These are phyloP conservation scores for Ennomos quercinarius DNA, from an alignment of 2,888 invertebrate genomes.

Conservation along the genomic window DNA sequence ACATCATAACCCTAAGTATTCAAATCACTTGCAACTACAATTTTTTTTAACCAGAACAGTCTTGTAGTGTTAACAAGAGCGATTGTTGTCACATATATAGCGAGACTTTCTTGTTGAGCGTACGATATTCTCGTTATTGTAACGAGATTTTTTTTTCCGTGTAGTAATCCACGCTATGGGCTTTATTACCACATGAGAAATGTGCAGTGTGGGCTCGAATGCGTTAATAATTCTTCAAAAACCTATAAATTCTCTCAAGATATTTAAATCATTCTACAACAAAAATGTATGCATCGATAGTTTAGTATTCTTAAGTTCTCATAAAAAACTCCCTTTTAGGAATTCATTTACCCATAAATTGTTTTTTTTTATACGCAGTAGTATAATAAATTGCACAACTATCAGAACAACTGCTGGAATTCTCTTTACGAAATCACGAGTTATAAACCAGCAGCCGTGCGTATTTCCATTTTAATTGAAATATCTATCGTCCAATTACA, in stretches of 20 bases:
- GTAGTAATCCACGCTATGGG: too few relatives aligned
- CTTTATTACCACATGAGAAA: background rate
- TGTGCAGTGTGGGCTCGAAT: background rate
- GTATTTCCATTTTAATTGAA: conserved; percentile 35
- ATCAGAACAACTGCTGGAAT: conserved; percentile 8
- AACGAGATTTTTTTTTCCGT: too few relatives aligned
- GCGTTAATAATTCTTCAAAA: background rate
- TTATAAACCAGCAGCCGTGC: conserved; percentile 20
- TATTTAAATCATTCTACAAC: conserved; percentile 11
- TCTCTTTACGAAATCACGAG: conserved; percentile 21
- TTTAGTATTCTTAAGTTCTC: conserved; percentile 11
- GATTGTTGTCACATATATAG: too few relatives aligned
- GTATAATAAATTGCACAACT: conserved; percentile 11
- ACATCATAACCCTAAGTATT: too few relatives aligned
- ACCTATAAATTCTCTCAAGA: conserved; percentile 9
- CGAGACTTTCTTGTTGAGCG: too few relatives aligned
- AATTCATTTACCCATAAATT: conserved; percentile 6
- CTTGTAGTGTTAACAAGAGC: too few relatives aligned
- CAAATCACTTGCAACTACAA: too few relatives aligned
- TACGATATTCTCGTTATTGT: too few relatives aligned
- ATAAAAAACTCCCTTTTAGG: conserved; percentile 14
- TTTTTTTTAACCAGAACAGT: too few relatives aligned
- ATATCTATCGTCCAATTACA: conserved; percentile 33
- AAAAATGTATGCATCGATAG: conserved; percentile 12
- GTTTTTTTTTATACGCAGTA: conserved; percentile 9